These are phyloP conservation scores for Leistus spinibarbis DNA, from an alignment of 2,888 invertebrate species.

Conservation along the genomic window DNA sequence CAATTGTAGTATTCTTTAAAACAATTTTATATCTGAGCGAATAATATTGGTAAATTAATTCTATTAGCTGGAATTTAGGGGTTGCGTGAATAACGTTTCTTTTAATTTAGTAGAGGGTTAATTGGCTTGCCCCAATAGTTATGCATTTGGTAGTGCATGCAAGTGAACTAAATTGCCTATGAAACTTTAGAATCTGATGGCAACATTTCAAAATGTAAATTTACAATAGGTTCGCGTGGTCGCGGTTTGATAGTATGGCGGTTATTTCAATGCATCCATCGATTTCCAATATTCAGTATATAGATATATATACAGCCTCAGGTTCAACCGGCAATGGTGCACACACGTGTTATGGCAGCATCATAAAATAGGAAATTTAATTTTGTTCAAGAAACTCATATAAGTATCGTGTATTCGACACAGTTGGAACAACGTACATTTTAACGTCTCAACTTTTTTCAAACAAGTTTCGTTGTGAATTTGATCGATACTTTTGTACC, in stretches of 20 bases:
- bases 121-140: not conserved
- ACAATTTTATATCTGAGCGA: too few relatives aligned
- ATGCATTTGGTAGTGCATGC: not conserved
- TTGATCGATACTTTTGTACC: too few relatives aligned
- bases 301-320: not conserved
- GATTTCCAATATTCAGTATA: not conserved
- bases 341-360: not conserved
- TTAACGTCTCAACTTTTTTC: too few relatives aligned
- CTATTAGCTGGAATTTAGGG: too few relatives aligned
- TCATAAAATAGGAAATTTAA: constrained; percentile 4
- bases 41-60: too few relatives aligned
- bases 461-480: too few relatives aligned
- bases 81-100: too few relatives aligned
- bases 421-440: too few relatives aligned
- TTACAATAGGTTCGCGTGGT: not conserved
- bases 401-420: too few relatives aligned
- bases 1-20: too few relatives aligned
- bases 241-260: not conserved
- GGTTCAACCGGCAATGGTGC: not conserved
- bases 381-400: not conserved
- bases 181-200: not conserved
- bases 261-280: not conserved
- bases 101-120: too few relatives aligned
- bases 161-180: not conserved
- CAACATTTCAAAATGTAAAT: not conserved